Percentiles rank a stretch among this genome's conserved stretches.
Evolutionary conservation across 2,888 invertebrate genomes (phyloP).

Genomic region (Melieria omissa): DNA sequence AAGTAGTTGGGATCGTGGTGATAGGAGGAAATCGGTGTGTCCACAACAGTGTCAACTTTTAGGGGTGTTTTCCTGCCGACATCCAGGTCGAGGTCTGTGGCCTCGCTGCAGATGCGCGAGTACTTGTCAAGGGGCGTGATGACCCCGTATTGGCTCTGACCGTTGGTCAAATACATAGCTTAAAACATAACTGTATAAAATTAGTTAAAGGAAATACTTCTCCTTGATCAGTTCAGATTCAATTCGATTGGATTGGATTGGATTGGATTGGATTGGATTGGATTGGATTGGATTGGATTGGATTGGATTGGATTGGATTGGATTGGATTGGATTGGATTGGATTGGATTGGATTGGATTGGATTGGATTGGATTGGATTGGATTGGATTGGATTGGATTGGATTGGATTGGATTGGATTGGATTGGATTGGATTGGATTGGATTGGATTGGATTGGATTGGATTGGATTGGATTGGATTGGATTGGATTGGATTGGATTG

Average conservation of each 20-base stretch:
- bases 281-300: background rate
- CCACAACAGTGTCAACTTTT: constrained; percentile 53
- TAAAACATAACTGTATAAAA: no score
- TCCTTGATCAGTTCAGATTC: background rate
- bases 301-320: background rate
- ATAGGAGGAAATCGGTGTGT: constrained; percentile 57
- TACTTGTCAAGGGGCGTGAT: constrained; percentile 50
- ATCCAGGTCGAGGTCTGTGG: constrained; percentile 45
- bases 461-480: background rate
- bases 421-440: background rate
- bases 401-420: background rate
- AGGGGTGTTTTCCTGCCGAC: constrained; percentile 47
- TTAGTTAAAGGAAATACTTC: no score
- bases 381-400: background rate
- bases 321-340: background rate
- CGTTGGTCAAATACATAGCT: no score
- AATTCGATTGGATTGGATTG: background rate
- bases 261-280: background rate
- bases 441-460: background rate
- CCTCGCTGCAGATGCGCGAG: constrained; percentile 53
- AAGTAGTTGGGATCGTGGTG: constrained; percentile 68
- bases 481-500: background rate
- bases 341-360: background rate
- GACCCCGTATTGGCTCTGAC: constrained; percentile 30
- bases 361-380: background rate